A percentile compares a stretch with the other conserved stretches of the same genome.
phyloP scores from a whole-genome alignment of 2,113 vertebrate species.

The Cyprinodon variegatus region DNA sequence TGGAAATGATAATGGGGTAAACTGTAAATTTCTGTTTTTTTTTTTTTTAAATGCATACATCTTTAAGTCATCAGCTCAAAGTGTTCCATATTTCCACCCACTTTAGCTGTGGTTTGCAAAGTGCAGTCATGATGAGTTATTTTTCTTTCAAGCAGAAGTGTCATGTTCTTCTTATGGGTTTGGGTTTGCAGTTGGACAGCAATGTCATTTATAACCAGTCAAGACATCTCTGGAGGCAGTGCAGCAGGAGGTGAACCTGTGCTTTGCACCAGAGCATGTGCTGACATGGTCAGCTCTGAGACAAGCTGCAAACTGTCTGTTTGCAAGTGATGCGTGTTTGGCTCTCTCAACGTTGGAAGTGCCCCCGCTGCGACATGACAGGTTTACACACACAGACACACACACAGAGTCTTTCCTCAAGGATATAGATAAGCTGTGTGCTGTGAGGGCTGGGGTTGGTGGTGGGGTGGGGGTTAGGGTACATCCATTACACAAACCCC shows the following conservation, averaged over 20 bases:
- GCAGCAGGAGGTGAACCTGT: constrained; percentile 25
- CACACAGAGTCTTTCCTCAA: constrained; percentile 16
- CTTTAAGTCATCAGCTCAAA: background rate
- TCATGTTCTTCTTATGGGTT: background rate
- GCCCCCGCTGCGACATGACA: constrained; percentile 57
- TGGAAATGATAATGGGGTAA: too few relatives aligned
- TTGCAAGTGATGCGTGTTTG: constrained; percentile 29
- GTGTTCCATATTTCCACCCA: too few relatives aligned
- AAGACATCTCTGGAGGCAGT: constrained; percentile 20
- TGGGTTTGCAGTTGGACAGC: constrained; percentile 9
- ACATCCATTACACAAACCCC: constrained; percentile 70
- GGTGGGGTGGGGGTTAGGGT: constrained; percentile 22
- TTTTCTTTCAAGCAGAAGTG: background rate
- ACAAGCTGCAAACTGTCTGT: constrained; percentile 32
- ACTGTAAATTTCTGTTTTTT: too few relatives aligned
- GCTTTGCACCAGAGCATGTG: constrained; percentile 26
- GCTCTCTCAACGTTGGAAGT: constrained; percentile 41
- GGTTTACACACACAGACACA: constrained; percentile 43
- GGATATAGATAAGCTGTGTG: constrained; percentile 65
- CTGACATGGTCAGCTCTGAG: constrained; percentile 27
- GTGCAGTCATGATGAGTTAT: background rate
- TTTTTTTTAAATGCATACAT: background rate
- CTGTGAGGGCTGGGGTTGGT: constrained; percentile 41
- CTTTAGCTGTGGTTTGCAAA: too few relatives aligned
- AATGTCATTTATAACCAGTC: constrained; percentile 31